phyloP scores from a whole-genome alignment of 2,113 vertebrate species.

The Phalacrocorax brasilianus region DNA sequence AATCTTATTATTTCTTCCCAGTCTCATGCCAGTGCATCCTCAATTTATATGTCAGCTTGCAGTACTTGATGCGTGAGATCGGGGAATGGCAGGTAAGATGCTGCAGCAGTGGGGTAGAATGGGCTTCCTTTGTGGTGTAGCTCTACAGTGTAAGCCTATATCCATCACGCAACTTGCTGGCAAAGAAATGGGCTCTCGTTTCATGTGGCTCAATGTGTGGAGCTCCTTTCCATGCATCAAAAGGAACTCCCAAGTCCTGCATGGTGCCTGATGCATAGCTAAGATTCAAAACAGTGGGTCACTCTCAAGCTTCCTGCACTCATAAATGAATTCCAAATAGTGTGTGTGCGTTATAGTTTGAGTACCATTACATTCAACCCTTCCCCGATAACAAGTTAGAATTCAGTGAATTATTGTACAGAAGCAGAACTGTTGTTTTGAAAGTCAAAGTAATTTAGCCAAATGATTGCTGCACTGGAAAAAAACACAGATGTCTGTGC shows the following conservation, averaged over 20 bases:
- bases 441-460: background rate
- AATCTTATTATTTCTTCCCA: background rate
- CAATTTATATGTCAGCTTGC: background rate
- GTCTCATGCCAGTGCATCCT: background rate
- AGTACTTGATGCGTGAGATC: fast-evolving
- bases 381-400: background rate
- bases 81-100: background rate
- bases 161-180: fast-evolving
- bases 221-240: background rate
- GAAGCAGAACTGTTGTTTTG: background rate
- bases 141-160: background rate
- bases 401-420: background rate
- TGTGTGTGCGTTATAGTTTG: background rate
- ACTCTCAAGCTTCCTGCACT: background rate
- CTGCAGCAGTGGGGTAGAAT: background rate
- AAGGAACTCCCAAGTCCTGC: background rate
- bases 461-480: background rate
- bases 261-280: background rate
- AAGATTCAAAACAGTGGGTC: background rate
- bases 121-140: background rate
- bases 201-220: background rate
- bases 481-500: background rate
- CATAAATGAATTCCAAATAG: background rate
- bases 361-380: background rate
- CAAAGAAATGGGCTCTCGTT: background rate